These are phyloP conservation scores for Cantharis rufa DNA, from an alignment of 2,888 invertebrate species.

Conservation along the genomic window DNA sequence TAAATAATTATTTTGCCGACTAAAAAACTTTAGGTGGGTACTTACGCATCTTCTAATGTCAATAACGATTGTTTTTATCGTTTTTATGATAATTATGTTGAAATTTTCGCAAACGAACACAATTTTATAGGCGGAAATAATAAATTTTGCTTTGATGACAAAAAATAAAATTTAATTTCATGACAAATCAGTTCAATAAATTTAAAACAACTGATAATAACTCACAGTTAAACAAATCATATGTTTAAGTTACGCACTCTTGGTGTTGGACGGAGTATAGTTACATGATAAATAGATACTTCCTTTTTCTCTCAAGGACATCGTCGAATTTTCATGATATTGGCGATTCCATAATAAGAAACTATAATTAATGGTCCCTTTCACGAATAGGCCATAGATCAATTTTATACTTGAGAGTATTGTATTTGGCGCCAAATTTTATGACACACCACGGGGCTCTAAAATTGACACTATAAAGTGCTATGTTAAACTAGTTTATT, in stretches of 20 bases:
- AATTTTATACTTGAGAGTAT: no score
- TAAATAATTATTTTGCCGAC: no score
- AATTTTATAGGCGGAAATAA: not conserved
- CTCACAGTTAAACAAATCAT: not conserved
- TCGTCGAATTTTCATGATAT: not conserved
- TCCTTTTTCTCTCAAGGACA: not conserved
- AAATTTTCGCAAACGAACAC: not conserved
- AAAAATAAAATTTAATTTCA: not conserved
- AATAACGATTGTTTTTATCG: no score
- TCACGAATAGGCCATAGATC: not conserved
- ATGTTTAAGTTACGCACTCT: not conserved
- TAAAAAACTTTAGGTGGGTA: no score
- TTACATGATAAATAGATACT: not conserved
- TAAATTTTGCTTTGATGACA: not conserved
- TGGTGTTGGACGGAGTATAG: not conserved
- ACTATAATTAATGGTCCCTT: not conserved
- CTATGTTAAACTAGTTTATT: no score
- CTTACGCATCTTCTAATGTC: no score
- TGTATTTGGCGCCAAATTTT: not conserved
- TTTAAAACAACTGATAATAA: not conserved
- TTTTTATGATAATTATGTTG: no score
- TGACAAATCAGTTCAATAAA: not conserved
- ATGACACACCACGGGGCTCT: not conserved
- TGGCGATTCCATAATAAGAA: not conserved
- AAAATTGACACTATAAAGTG: no score